Evolutionary conservation across 2,113 vertebrate species (phyloP), one percentile per base, ranked within the genome.

Genomic region (Electrona antarctica): DNA sequence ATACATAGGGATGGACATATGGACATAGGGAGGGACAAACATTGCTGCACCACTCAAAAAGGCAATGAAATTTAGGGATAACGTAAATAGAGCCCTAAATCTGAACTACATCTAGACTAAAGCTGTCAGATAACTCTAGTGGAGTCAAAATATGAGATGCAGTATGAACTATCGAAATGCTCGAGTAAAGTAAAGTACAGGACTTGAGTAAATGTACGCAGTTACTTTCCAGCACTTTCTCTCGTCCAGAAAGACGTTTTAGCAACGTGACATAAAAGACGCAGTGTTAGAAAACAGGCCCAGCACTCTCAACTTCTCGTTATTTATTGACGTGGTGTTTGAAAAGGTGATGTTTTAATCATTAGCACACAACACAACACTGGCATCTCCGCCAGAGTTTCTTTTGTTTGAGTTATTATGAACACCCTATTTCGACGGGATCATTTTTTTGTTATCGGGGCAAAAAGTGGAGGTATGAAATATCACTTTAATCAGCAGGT

Each of bases 241-340:
- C 21, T 69, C 69, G 71, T 78, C 73, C 69, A 76, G 66, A 61
- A 81, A 49, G 71, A 73, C 77, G 33, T 82, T 84, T 82, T 79
- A 77, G 77, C 72, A 73, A 51, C 59, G 80, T 56, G 64, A 82
- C 69, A 56, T 78, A 74, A 76, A 61, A 74, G 69, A 72, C 74
- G 73, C 65, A 66, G 65, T 70, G 78, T 80, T 65, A 79, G 69
- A 66, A 71, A 64, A 82, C 56, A 49, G 74, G 74, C 78, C 85
- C 83, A 75, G 68, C 76, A 60, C 79, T 67, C 67, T 75, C 80
- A 6, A 12, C 41, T 21, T 1, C 6, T 60, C 33, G 41, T 85
- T 78, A 85, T 84, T 87, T 81, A 86, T 86, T 67, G 15, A 60
- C 61, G 73, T 14, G 11, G 71, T 6, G 71, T 78, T 83, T 83